These are phyloP conservation scores for Lasiurus cinereus DNA, from an alignment of 2,113 vertebrate genomes.

Conservation along the genomic window DNA sequence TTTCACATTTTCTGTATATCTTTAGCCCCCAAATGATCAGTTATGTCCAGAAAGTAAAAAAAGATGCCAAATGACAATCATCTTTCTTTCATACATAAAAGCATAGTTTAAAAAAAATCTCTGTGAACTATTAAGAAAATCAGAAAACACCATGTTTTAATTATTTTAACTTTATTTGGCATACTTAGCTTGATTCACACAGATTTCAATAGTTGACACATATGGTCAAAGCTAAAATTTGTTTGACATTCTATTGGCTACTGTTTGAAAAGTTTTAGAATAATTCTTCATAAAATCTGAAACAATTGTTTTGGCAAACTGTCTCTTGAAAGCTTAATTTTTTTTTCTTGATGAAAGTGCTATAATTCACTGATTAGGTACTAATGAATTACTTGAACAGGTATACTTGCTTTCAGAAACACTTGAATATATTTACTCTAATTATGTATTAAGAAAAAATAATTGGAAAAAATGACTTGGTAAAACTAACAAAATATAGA, in stretches of 20 bases:
- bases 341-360: slow-evolving; percentile 12
- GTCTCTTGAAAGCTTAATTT: not conserved
- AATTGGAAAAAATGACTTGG: slow-evolving; percentile 1
- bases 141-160: slow-evolving; percentile 4
- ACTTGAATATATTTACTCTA: slow-evolving; percentile 25
- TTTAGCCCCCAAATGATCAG: not conserved
- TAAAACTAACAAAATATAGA: slow-evolving; percentile 6
- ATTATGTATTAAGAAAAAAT: not conserved
- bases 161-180: not conserved
- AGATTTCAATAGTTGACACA: slow-evolving; percentile 17
- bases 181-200: slow-evolving; percentile 5
- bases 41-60: not conserved
- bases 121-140: not conserved
- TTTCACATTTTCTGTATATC: not conserved
- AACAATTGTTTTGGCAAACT: slow-evolving; percentile 50
- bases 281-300: slow-evolving; percentile 39
- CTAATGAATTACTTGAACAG: slow-evolving; percentile 17
- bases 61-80: not conserved
- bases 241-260: slow-evolving; percentile 36
- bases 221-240: slow-evolving; percentile 41
- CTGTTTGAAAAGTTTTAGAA: slow-evolving; percentile 17
- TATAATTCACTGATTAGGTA: not conserved
- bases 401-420: slow-evolving; percentile 22
- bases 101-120: not conserved
- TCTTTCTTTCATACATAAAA: slow-evolving; percentile 15